These are phyloP conservation scores for Leptopterna dolabrata DNA, from an alignment of 2,888 invertebrate genomes.

Conservation along the genomic window DNA sequence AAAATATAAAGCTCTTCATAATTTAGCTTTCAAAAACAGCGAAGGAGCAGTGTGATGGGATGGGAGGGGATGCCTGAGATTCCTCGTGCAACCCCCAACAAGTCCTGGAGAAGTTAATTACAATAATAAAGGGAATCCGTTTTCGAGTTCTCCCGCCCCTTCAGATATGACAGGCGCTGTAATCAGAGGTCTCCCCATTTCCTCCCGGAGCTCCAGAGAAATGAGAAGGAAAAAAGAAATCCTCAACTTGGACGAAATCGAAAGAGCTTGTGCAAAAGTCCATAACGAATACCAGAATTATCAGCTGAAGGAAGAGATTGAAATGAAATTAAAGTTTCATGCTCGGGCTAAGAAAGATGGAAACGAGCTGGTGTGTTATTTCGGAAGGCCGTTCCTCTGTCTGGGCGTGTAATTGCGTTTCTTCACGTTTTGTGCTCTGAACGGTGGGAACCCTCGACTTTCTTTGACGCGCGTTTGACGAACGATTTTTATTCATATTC, in stretches of 20 bases:
- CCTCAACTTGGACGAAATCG: neutral
- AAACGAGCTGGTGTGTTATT: neutral
- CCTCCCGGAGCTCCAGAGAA: neutral
- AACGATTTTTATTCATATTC: neutral
- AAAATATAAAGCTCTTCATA: neutral
- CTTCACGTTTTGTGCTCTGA: constrained; percentile 3
- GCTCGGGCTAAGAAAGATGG: neutral
- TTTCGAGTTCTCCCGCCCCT: constrained; percentile 2
- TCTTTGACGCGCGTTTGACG: neutral
- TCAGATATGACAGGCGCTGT: constrained; percentile 42
- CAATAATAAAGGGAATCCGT: constrained; percentile 40
- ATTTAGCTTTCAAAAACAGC: neutral
- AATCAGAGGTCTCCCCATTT: constrained; percentile 7
- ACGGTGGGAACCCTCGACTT: neutral
- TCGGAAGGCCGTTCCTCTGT: constrained; percentile 1
- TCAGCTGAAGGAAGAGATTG: neutral
- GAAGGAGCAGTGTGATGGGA: neutral
- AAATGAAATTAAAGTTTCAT: neutral
- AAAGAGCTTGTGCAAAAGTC: neutral
- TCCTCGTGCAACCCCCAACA: constrained; percentile 7
- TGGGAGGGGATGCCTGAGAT: neutral
- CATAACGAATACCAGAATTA: neutral
- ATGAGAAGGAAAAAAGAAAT: neutral
- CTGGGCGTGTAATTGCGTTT: constrained; percentile 7
- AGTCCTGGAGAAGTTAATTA: constrained; percentile 30